A percentile compares a stretch with the other conserved stretches of the same genome.
phyloP scores from a whole-genome alignment of 1,140 invertebrate species.

The Asbolus verrucosus region DNA sequence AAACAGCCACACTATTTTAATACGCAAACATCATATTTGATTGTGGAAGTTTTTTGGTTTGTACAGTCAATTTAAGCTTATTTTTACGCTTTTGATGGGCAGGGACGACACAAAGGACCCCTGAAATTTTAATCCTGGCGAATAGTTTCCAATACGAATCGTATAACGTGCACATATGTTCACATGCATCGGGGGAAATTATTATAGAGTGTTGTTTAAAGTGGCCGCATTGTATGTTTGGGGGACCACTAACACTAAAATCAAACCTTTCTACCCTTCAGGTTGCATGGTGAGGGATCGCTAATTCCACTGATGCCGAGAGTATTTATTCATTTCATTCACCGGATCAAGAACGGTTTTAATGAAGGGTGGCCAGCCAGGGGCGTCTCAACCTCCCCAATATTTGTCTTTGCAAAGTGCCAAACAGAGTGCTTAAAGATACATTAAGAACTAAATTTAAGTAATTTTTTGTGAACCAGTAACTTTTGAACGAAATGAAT shows the following conservation, averaged over 20 bases:
- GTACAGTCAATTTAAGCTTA: conserved; percentile 46
- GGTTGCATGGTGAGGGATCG: conserved; percentile 56
- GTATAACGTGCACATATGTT: conserved; percentile 66
- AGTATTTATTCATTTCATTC: conserved; percentile 64
- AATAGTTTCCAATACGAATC: conserved; percentile 65
- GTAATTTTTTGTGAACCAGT: too few relatives aligned
- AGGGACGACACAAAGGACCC: conserved; percentile 15
- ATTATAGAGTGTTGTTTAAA: conserved; percentile 51
- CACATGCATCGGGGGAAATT: conserved; percentile 57
- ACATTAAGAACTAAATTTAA: too few relatives aligned
- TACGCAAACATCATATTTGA: neutral
- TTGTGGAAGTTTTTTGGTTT: conserved; percentile 42
- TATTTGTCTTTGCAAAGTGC: too few relatives aligned
- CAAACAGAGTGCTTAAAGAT: too few relatives aligned
- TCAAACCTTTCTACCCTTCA: conserved; percentile 49
- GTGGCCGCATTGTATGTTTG: neutral
- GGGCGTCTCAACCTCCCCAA: neutral
- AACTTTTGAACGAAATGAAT: too few relatives aligned
- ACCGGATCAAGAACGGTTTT: conserved; percentile 58
- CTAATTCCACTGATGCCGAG: conserved; percentile 60
- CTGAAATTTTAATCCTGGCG: conserved; percentile 47
- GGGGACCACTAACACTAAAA: neutral
- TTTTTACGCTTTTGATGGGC: conserved; percentile 18
- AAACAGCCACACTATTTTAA: conserved; percentile 1
- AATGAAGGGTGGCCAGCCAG: conserved; percentile 56